Conservation (phyloP, 1,140 invertebrate species). For the Bombus pyrosoma region DNA sequence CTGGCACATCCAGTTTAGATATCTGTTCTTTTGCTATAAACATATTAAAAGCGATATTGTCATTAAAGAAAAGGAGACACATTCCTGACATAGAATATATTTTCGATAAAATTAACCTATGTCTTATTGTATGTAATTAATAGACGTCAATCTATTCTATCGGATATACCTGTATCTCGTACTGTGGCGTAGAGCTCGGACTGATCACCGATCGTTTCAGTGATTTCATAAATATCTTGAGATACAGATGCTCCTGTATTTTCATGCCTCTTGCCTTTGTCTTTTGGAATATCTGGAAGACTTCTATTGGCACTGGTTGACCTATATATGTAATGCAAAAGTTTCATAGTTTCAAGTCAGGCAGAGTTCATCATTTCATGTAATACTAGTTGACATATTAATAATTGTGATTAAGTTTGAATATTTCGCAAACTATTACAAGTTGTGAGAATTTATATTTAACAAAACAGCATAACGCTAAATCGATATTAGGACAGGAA, state of each 20-base stretch:
- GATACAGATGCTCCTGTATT: constrained; percentile 73
- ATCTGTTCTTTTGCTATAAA: constrained; percentile 70
- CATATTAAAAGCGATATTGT: background rate
- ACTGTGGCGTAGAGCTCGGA: constrained; percentile 88
- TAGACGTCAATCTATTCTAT: background rate
- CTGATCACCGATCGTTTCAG: constrained; percentile 82
- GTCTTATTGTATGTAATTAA: background rate
- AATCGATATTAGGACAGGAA: constrained; percentile 67
- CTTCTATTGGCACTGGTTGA: constrained; percentile 84
- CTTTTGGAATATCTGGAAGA: constrained; percentile 86
- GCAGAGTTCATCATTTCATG: background rate
- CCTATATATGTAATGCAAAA: constrained; percentile 66
- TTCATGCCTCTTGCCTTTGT: constrained; percentile 74
- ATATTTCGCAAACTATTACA: background rate
- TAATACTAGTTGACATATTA: background rate
- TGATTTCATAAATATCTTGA: constrained; percentile 81
- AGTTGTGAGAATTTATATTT: background rate
- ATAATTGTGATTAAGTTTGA: background rate
- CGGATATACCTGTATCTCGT: constrained; percentile 81
- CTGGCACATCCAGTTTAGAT: constrained; percentile 79
- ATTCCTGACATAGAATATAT: background rate
- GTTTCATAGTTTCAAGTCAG: background rate
- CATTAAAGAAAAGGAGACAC: background rate
- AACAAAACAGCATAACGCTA: background rate
- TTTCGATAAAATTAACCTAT: background rate